Evolutionary conservation across 2,113 vertebrate genomes (phyloP).

Genomic region (Macrotus californicus): DNA sequence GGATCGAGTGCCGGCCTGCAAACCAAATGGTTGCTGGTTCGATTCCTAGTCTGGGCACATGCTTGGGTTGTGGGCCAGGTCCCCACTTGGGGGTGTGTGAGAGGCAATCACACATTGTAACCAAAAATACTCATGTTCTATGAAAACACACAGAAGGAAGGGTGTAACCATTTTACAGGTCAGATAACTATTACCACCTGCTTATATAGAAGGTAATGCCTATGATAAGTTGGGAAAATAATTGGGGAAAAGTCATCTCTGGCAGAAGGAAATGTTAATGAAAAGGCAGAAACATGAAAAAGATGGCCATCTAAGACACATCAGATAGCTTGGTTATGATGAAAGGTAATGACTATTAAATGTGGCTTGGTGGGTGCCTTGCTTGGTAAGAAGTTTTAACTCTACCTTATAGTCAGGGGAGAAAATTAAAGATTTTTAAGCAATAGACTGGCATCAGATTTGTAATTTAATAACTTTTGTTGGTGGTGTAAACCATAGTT

Average conservation of each 20-base stretch:
- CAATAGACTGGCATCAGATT: not conserved
- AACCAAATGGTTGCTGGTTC: too few relatives aligned
- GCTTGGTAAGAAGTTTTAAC: not conserved
- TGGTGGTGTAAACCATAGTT: not conserved
- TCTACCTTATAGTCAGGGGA: not conserved
- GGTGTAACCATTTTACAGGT: not conserved
- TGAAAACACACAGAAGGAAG: not conserved
- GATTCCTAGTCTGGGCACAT: too few relatives aligned
- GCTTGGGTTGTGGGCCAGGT: too few relatives aligned
- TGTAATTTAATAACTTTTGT: slow-evolving; percentile 8
- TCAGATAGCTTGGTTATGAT: not conserved
- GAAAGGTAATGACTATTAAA: not conserved
- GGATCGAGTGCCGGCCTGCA: too few relatives aligned
- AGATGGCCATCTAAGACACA: not conserved
- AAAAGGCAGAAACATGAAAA: not conserved
- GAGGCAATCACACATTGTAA: not conserved
- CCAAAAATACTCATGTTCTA: not conserved
- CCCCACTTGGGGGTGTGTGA: too few relatives aligned
- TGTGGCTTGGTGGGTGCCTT: not conserved
- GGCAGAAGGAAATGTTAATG: not conserved
- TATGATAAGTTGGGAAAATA: not conserved
- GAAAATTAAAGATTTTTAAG: not conserved
- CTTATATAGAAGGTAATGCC: not conserved
- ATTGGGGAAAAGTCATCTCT: not conserved
- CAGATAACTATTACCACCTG: not conserved